Evolutionary conservation across 1,140 invertebrate species (phyloP).

Genomic region (Odontomachus brunneus): DNA sequence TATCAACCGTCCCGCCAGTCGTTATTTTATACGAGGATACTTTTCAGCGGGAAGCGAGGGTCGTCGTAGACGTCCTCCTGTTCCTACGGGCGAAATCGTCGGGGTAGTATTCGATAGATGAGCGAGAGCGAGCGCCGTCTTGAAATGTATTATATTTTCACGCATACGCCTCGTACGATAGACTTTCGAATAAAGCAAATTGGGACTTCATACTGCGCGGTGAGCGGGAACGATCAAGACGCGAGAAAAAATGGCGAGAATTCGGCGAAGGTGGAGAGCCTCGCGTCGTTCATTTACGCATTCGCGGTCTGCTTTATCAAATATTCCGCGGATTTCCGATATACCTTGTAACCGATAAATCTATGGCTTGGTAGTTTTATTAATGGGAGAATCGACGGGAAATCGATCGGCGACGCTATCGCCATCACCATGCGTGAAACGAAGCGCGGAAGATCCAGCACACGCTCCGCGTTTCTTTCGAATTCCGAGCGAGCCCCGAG

Average conservation of each 20-base stretch:
- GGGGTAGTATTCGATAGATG: neutral
- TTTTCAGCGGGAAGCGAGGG: neutral
- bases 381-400: neutral
- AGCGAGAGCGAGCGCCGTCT: neutral
- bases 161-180: neutral
- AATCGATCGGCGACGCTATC: neutral
- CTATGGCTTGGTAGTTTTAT: neutral
- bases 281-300: neutral
- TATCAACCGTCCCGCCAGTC: neutral
- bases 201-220: neutral
- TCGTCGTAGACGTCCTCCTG: neutral
- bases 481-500: neutral
- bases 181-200: neutral
- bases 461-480: neutral
- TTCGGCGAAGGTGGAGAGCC: neutral
- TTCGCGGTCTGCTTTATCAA: neutral
- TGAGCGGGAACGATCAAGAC: neutral
- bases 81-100: neutral
- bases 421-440: neutral
- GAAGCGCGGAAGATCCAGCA: neutral
- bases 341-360: neutral
- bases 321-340: neutral
- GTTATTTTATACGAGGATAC: neutral
- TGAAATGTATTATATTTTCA: constrained; percentile 1
- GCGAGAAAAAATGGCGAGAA: neutral